These are phyloP conservation scores for Lampris incognitus DNA, from an alignment of 2,113 vertebrate genomes.

Conservation along the genomic window DNA sequence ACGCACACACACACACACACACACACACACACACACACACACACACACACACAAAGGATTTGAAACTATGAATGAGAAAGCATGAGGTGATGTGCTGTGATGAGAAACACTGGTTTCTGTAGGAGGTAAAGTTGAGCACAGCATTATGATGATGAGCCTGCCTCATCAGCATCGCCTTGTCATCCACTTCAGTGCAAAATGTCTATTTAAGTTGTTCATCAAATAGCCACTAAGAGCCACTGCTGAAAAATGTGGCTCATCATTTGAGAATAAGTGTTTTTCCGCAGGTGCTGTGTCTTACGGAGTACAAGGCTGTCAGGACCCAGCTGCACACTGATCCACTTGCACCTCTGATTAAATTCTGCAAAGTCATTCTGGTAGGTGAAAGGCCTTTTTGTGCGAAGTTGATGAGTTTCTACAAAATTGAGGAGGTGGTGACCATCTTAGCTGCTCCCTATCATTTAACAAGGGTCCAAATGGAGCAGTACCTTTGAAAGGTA, in stretches of 20 bases:
- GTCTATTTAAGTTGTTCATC: constrained; percentile 1
- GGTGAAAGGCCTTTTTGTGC: constrained; percentile 55
- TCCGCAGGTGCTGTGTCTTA: not conserved
- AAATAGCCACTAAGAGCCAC: not conserved
- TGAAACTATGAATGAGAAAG: constrained; percentile 45
- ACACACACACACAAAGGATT: constrained; percentile 19
- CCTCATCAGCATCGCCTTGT: constrained; percentile 15
- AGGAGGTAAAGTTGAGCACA: constrained; percentile 32
- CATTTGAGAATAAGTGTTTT: not conserved
- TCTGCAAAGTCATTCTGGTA: constrained; percentile 50
- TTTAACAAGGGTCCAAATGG: constrained; percentile 18
- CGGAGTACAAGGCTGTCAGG: constrained; percentile 4
- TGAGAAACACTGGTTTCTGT: constrained; percentile 61
- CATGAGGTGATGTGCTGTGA: constrained; percentile 30
- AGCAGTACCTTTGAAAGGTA: constrained; percentile 6
- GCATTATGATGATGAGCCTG: constrained; percentile 16
- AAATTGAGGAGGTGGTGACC: not conserved
- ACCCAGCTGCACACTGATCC: constrained; percentile 1
- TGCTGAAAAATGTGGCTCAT: not conserved
- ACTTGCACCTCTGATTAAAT: constrained; percentile 32
- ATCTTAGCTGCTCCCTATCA: constrained; percentile 10
- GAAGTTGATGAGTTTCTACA: constrained; percentile 6
- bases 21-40: constrained; percentile 14
- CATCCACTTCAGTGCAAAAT: constrained; percentile 12
- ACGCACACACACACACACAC: constrained; percentile 4